These are phyloP conservation scores for Saccopteryx leptura DNA, from an alignment of 2,113 vertebrate species.

Conservation along the genomic window DNA sequence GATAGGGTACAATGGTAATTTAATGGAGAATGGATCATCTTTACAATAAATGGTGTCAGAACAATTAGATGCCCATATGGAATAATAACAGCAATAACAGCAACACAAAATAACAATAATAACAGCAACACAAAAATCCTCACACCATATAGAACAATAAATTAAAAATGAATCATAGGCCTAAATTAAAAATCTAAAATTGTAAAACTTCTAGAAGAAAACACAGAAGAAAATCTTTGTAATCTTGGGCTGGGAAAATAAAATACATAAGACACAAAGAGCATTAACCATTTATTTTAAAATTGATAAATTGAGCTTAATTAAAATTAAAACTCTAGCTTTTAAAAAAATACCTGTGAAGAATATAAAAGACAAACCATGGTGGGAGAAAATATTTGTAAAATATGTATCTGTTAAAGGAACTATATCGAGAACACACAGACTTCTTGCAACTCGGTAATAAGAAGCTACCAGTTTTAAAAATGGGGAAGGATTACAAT, in stretches of 20 bases:
- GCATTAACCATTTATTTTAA: not conserved
- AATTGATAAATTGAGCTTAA: not conserved
- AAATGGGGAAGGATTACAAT: not conserved
- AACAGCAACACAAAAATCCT: not conserved
- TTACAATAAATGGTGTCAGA: not conserved
- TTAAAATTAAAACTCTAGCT: not conserved
- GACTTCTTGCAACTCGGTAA: not conserved
- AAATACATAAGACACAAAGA: not conserved
- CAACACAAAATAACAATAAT: not conserved
- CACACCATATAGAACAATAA: not conserved
- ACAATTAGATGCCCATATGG: not conserved
- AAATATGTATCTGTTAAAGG: not conserved
- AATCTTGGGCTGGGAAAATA: not conserved
- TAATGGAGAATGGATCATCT: not conserved
- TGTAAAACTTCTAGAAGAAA: not conserved
- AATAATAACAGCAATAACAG: not conserved
- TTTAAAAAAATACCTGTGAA: not conserved
- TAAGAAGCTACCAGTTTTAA: not conserved
- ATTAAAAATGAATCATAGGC: not conserved
- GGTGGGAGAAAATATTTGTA: slow-evolving; percentile 25
- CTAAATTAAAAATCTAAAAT: slow-evolving; percentile 47
- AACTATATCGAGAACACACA: not conserved
- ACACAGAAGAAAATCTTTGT: not conserved
- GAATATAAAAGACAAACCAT: not conserved
- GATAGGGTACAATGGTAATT: not conserved